A percentile compares a stretch with the other conserved stretches of the same genome.
These are phyloP conservation scores for Dolichopus griseipennis DNA, from an alignment of 2,888 invertebrate genomes.

Conservation along the genomic window DNA sequence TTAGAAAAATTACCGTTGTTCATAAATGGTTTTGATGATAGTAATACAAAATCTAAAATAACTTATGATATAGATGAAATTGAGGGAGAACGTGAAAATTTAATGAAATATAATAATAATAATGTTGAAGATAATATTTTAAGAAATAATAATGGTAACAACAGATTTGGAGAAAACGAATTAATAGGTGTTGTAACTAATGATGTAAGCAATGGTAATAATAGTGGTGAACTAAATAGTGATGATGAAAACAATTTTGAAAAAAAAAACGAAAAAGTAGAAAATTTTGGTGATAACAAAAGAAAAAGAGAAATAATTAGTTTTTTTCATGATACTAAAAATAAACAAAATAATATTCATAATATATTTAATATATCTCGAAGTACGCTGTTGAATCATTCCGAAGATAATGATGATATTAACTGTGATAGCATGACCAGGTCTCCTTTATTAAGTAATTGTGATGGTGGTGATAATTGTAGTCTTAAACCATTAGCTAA, in stretches of 20 bases:
- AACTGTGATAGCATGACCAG: constrained; percentile 37
- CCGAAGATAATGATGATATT: constrained; percentile 38
- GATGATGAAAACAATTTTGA: constrained; percentile 19
- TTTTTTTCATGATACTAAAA: background rate
- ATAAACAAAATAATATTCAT: background rate
- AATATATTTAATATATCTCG: constrained; percentile 28
- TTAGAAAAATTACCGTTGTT: constrained; percentile 46
- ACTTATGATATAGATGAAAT: constrained; percentile 25
- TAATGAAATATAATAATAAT: constrained; percentile 35
- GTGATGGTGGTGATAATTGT: constrained; percentile 11
- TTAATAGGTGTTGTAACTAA: constrained; percentile 32
- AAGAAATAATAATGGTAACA: constrained; percentile 12
- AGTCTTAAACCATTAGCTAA: constrained; percentile 40
- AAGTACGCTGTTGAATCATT: constrained; percentile 41
- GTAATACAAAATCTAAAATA: constrained; percentile 38
- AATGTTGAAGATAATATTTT: constrained; percentile 34
- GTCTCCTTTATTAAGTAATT: constrained; percentile 24
- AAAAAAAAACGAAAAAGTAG: constrained; percentile 23
- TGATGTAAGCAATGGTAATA: constrained; percentile 31
- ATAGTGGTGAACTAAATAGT: constrained; percentile 23
- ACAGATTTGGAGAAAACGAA: background rate
- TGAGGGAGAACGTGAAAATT: background rate
- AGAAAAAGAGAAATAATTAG: background rate
- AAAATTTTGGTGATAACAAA: too few species aligned
- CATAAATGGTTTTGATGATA: constrained; percentile 44